phyloP scores from a whole-genome alignment of 35 echinoderm and acorn worm genomes.

The Stichopus chloronotus region DNA sequence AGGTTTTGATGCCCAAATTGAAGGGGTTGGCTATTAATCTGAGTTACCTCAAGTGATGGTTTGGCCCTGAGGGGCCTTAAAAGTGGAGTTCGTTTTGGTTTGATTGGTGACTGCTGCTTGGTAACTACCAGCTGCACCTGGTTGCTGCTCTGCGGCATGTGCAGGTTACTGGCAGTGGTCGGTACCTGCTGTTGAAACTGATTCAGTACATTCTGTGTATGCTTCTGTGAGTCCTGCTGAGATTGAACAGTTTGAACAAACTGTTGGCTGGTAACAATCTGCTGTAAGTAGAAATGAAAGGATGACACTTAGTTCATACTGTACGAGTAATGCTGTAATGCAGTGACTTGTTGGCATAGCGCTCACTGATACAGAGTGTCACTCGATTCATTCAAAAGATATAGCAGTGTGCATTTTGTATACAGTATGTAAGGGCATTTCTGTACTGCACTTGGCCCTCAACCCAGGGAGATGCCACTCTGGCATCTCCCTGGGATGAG shows the following conservation, averaged over 20 bases:
- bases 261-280: slow-evolving; percentile 41
- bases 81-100: neutral
- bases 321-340: no score
- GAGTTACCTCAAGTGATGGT: neutral
- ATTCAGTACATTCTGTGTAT: slow-evolving; percentile 61
- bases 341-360: no score
- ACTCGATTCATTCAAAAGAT: no score
- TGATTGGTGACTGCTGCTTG: slow-evolving; percentile 31
- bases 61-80: neutral
- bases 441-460: no score
- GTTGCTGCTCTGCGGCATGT: slow-evolving; percentile 34
- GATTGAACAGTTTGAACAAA: slow-evolving; percentile 22
- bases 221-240: slow-evolving; percentile 50
- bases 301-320: no score
- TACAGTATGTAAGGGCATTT: no score
- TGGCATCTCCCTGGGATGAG: no score
- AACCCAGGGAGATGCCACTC: no score
- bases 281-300: neutral
- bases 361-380: no score
- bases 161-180: slow-evolving; percentile 12
- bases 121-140: neutral
- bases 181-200: slow-evolving; percentile 60
- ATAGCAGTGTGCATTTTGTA: no score
- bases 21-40: slow-evolving; percentile 12
- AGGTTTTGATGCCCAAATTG: slow-evolving; percentile 32